Evolutionary conservation across 2,113 vertebrate species (phyloP).

Genomic region (Paramisgurnus dabryanus): DNA sequence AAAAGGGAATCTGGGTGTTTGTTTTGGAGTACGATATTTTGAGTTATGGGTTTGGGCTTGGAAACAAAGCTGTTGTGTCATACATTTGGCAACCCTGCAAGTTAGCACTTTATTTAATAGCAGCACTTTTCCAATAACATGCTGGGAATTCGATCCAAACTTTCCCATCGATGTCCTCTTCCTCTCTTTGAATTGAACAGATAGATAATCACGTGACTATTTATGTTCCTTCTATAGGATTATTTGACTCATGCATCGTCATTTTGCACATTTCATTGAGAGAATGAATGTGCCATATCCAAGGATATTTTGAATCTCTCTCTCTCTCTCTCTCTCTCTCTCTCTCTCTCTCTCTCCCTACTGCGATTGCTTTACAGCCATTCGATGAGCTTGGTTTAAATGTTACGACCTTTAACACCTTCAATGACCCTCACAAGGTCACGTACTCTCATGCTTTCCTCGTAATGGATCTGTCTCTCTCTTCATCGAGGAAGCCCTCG

Average conservation of each 20-base stretch:
- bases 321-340: too few species aligned
- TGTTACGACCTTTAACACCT: neutral
- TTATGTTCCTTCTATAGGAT: neutral
- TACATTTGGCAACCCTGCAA: neutral
- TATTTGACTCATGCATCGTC: neutral
- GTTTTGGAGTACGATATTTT: too few species aligned
- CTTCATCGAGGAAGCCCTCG: neutral
- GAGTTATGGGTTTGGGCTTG: too few species aligned
- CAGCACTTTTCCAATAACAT: constrained; percentile 3
- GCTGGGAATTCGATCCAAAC: neutral
- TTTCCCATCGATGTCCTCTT: neutral
- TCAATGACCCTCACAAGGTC: constrained; percentile 16
- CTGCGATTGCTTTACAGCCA: neutral
- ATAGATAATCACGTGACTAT: neutral
- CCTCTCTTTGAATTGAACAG: neutral
- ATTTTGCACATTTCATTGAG: neutral
- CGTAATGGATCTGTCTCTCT: constrained; percentile 15
- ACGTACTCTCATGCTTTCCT: neutral
- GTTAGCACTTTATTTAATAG: too few species aligned
- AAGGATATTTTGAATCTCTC: neutral
- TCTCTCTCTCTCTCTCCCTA: neutral
- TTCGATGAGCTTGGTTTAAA: constrained; percentile 20
- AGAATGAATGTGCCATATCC: neutral
- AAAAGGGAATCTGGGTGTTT: neutral
- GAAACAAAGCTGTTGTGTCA: neutral